A percentile compares a stretch with the other conserved stretches of the same genome.
These are phyloP conservation scores for Chaetodon auriga DNA, from an alignment of 2,113 vertebrate species.

Conservation along the genomic window DNA sequence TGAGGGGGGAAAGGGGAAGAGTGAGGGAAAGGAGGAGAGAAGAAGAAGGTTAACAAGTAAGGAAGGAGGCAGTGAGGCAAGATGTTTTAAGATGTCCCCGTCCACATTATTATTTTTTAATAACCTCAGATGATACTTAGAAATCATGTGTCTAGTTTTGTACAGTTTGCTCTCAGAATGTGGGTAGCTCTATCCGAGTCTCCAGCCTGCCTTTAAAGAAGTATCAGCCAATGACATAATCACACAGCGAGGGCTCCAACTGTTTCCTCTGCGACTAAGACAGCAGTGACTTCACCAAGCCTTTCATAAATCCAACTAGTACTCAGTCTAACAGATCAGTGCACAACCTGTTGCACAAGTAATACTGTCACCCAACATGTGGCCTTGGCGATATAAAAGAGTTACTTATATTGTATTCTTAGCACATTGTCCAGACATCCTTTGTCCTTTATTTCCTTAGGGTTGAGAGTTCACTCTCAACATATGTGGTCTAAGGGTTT, in stretches of 20 bases:
- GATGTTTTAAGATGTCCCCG: conserved; percentile 57
- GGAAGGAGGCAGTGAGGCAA: conserved; percentile 82
- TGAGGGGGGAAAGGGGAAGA: conserved; percentile 45
- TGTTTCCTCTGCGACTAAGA: conserved; percentile 55
- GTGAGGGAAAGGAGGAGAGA: conserved; percentile 27
- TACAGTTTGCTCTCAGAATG: conserved; percentile 66
- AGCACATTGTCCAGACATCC: conserved; percentile 53
- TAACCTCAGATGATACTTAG: conserved; percentile 64
- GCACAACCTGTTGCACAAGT: conserved; percentile 43
- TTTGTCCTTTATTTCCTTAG: conserved; percentile 53
- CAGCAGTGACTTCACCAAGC: conserved; percentile 49
- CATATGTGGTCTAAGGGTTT: conserved; percentile 60
- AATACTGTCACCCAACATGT: conserved; percentile 28
- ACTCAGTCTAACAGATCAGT: conserved; percentile 40
- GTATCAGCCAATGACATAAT: conserved; percentile 52
- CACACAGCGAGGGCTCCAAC: conserved; percentile 45
- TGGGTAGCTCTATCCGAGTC: conserved; percentile 43
- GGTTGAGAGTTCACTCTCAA: conserved; percentile 58
- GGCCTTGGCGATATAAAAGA: conserved; percentile 64
- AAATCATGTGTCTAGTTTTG: conserved; percentile 70
- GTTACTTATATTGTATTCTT: conserved; percentile 56
- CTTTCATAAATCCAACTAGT: conserved; percentile 62
- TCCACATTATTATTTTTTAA: conserved; percentile 79
- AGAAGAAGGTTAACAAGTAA: conserved; percentile 66
- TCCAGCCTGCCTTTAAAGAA: conserved; percentile 50